A percentile compares a stretch with the other conserved stretches of the same genome.
Conservation (phyloP, 1,140 invertebrate species). For the Drosophila gunungcola region DNA sequence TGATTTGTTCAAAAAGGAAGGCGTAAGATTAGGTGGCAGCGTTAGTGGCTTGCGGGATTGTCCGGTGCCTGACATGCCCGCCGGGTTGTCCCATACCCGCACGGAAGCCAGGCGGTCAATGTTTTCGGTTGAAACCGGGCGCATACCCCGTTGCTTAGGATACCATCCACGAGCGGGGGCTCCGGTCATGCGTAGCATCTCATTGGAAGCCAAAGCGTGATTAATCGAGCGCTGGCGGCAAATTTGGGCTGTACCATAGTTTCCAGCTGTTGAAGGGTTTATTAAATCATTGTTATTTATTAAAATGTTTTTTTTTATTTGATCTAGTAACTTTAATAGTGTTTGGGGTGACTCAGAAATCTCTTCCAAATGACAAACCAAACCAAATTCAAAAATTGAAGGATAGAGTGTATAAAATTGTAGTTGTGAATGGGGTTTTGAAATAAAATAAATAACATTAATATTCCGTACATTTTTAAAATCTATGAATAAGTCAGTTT, state of each 20-base stretch:
- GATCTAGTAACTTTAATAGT: too few relatives aligned
- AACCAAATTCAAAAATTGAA: too few relatives aligned
- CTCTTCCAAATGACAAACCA: too few relatives aligned
- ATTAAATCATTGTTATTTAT: too few relatives aligned
- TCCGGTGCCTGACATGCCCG: conserved; percentile 78
- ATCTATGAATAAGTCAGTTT: too few relatives aligned
- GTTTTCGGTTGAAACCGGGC: conserved; percentile 93
- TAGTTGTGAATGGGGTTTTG: too few relatives aligned
- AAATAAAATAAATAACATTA: not conserved
- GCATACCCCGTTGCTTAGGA: conserved; percentile 89
- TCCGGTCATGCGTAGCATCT: conserved; percentile 90
- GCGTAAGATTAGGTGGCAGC: conserved; percentile 92
- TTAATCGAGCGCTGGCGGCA: conserved; percentile 88
- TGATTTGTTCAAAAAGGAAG: conserved; percentile 94
- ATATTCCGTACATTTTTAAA: too few relatives aligned
- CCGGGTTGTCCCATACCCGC: conserved; percentile 84
- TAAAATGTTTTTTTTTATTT: too few relatives aligned
- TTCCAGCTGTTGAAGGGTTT: conserved; percentile 47
- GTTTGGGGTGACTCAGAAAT: too few relatives aligned
- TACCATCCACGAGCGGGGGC: conserved; percentile 94
- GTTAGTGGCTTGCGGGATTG: conserved; percentile 90
- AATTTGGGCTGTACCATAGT: conserved; percentile 85
- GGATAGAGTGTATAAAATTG: too few relatives aligned
- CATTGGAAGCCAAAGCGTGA: conserved; percentile 90
- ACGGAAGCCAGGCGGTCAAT: conserved; percentile 88